A percentile compares a stretch with the other conserved stretches of the same genome.
Conservation (phyloP, 1,140 invertebrate species). For the Drosophila albomicans region DNA sequence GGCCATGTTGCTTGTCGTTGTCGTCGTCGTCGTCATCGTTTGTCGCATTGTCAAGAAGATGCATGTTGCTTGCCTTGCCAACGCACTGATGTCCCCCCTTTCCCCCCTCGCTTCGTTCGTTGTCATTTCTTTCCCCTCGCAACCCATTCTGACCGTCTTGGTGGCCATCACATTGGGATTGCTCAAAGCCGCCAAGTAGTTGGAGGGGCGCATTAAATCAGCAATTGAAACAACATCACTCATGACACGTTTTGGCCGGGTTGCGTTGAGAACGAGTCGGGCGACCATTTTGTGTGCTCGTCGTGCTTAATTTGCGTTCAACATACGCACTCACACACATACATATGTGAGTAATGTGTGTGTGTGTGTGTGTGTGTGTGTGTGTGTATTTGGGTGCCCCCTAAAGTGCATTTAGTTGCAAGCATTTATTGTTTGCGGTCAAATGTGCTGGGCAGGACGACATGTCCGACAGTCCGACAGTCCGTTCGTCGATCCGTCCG, state of each 20-base stretch:
- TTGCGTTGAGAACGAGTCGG: constrained; percentile 27
- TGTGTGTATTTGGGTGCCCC: constrained; percentile 38
- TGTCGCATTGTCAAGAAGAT: constrained; percentile 83
- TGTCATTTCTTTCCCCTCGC: not conserved
- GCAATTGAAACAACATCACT: constrained; percentile 84
- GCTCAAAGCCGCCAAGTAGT: constrained; percentile 35
- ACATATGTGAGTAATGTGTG: not conserved
- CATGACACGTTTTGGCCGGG: constrained; percentile 77
- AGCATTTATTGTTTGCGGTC: constrained; percentile 83
- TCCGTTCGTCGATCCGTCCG: constrained; percentile 27
- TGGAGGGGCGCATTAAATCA: constrained; percentile 77
- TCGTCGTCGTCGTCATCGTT: constrained; percentile 77
- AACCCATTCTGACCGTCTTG: constrained; percentile 5
- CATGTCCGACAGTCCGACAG: constrained; percentile 32
- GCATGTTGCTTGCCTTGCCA: constrained; percentile 81
- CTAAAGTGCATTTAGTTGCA: constrained; percentile 82
- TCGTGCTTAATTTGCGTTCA: constrained; percentile 78
- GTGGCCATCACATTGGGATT: constrained; percentile 14
- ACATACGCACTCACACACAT: constrained; percentile 43
- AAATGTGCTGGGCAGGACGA: constrained; percentile 60
- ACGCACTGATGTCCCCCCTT: constrained; percentile 47
- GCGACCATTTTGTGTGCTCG: constrained; percentile 72
- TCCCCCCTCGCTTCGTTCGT: not conserved
- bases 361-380: not conserved
- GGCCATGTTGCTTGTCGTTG: constrained; percentile 71